Conservation (phyloP, 92 coral and sea anemone genomes). For the Phenganax subtilis region DNA sequence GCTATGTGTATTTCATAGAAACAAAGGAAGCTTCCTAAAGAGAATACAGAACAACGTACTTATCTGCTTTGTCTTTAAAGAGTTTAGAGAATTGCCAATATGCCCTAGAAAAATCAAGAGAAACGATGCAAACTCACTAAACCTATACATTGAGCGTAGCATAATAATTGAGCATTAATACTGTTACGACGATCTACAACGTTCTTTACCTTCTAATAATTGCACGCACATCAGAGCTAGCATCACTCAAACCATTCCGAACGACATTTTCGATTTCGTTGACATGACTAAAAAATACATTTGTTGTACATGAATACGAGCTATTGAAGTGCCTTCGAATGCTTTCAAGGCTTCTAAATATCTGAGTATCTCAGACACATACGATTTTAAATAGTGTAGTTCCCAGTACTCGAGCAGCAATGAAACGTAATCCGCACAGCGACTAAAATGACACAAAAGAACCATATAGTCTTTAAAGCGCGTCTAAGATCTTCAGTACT, state of each 20-base stretch:
- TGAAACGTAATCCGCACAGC: constrained; percentile 61
- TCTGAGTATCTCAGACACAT: constrained; percentile 29
- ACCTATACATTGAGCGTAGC: neutral
- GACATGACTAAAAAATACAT: constrained; percentile 54
- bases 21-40: neutral
- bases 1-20: neutral
- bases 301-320: neutral
- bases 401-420: constrained; percentile 75
- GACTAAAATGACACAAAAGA: constrained; percentile 49
- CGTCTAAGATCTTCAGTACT: too few species aligned
- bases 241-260: constrained; percentile 80
- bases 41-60: constrained; percentile 39
- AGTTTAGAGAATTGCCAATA: constrained; percentile 89
- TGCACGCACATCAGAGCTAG: constrained; percentile 71
- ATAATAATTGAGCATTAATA: neutral
- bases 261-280: constrained; percentile 75
- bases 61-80: constrained; percentile 87
- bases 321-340: neutral
- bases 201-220: constrained; percentile 60
- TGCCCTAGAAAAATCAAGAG: constrained; percentile 47
- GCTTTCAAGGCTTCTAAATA: too few species aligned
- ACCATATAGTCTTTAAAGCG: neutral
- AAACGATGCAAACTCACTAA: neutral
- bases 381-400: constrained; percentile 74
- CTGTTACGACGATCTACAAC: neutral